phyloP scores from a whole-genome alignment of 1,140 invertebrate genomes.

The Nasonia giraulti region DNA sequence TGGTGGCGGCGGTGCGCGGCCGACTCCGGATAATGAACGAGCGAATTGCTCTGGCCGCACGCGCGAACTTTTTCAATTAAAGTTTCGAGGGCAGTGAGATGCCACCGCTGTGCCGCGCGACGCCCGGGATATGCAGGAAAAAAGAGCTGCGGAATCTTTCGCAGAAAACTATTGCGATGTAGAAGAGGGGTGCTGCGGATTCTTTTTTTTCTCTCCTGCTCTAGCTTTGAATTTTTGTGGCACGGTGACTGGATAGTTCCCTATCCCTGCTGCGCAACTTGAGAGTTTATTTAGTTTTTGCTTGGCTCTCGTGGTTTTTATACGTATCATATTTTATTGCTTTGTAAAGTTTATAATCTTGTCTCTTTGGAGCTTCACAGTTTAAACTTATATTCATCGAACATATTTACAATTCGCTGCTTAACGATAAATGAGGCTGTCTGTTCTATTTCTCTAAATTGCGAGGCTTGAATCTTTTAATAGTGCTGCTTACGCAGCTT shows the following conservation, averaged over 20 bases:
- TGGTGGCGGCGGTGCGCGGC: not conserved
- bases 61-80: slow-evolving; percentile 50
- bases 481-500: not conserved
- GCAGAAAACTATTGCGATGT: not conserved
- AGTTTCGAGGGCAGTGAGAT: slow-evolving; percentile 15
- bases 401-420: too few species aligned
- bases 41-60: slow-evolving; percentile 5
- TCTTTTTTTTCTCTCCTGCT: not conserved
- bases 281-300: too few species aligned
- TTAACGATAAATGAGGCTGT: not conserved
- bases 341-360: too few species aligned
- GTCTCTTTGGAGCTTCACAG: too few species aligned
- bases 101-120: not conserved
- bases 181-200: not conserved
- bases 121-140: not conserved
- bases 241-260: not conserved
- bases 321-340: too few species aligned
- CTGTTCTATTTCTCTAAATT: not conserved
- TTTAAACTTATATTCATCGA: too few species aligned
- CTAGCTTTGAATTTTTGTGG: not conserved
- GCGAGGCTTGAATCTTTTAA: not conserved
- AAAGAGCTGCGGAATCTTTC: not conserved
- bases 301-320: too few species aligned
- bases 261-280: too few species aligned
- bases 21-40: slow-evolving; percentile 31